A percentile compares a stretch with the other conserved stretches of the same genome.
Evolutionary conservation across 2,888 invertebrate species (phyloP).

Genomic region (Drosophila anomalata): DNA sequence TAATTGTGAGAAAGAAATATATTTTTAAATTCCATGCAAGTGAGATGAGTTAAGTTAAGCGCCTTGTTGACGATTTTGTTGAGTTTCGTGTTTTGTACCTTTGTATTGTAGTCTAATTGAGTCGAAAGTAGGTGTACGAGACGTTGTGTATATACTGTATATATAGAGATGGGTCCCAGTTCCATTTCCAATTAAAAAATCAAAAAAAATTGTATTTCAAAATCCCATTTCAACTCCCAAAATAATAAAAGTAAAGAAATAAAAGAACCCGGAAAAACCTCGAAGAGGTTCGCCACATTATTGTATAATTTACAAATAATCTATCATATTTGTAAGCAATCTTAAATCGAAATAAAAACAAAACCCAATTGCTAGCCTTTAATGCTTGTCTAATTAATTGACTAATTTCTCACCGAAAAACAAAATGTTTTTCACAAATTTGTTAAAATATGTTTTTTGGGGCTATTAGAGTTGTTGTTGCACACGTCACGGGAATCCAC

Average conservation of each 20-base stretch:
- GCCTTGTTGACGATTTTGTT: conserved; percentile 74
- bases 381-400: conserved; percentile 33
- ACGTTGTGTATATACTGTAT: conserved; percentile 70
- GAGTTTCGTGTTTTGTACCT: conserved; percentile 71
- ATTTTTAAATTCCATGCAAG: conserved; percentile 40
- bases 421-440: conserved; percentile 64
- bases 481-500: conserved; percentile 47
- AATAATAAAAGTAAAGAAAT: conserved; percentile 4
- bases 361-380: conserved; percentile 50
- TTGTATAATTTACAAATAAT: conserved; percentile 74
- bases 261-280: conserved; percentile 23
- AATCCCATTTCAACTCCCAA: conserved; percentile 25
- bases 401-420: conserved; percentile 36
- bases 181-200: conserved; percentile 17
- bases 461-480: conserved; percentile 11
- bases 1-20: conserved; percentile 14
- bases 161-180: conserved; percentile 56
- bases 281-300: conserved; percentile 54
- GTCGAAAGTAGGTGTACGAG: conserved; percentile 34
- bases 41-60: conserved; percentile 67
- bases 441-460: conserved; percentile 19
- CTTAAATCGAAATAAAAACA: conserved; percentile 57
- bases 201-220: conserved; percentile 2
- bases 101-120: conserved; percentile 70
- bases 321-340: conserved; percentile 60